Conservation (phyloP, 1,140 invertebrate species). For the Neodiprion lecontei region DNA sequence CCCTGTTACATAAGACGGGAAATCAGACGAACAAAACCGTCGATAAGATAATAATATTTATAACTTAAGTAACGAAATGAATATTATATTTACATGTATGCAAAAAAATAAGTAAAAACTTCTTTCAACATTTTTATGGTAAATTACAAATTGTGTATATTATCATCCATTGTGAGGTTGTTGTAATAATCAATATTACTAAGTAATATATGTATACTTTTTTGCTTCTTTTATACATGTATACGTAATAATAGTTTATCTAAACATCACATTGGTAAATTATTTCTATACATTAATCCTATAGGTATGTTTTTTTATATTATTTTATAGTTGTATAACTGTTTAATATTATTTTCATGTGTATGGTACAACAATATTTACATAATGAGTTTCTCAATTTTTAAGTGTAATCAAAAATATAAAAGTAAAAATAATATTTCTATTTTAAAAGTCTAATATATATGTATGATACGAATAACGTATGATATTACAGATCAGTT, state of each 20-base stretch:
- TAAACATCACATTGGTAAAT: conserved; percentile 51
- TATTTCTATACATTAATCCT: conserved; percentile 24
- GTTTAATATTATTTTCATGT: conserved; percentile 18
- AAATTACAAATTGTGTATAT: conserved; percentile 14
- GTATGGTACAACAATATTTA: conserved; percentile 47
- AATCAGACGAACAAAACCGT: background rate
- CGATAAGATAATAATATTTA: conserved; percentile 21
- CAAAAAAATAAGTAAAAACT: conserved; percentile 32
- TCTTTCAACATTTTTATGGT: conserved; percentile 26
- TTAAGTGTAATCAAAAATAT: conserved; percentile 37
- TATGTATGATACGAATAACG: conserved; percentile 12
- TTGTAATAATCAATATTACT: conserved; percentile 25
- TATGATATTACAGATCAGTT: conserved; percentile 12
- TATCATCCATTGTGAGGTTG: conserved; percentile 10
- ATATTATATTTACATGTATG: conserved; percentile 41
- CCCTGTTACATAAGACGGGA: too few species aligned
- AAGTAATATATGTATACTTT: conserved; percentile 29
- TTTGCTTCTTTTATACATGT: conserved; percentile 6
- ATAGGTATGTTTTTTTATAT: conserved; percentile 26
- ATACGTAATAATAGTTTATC: conserved; percentile 14
- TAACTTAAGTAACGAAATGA: conserved; percentile 41
- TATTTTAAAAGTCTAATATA: conserved; percentile 25
- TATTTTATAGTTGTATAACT: conserved; percentile 25
- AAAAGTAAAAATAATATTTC: conserved; percentile 42
- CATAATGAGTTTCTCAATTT: conserved; percentile 31